A percentile compares a stretch with the other conserved stretches of the same genome.
Evolutionary conservation across 2,113 vertebrate species (phyloP).

Genomic region (Leptocoma aspasia): DNA sequence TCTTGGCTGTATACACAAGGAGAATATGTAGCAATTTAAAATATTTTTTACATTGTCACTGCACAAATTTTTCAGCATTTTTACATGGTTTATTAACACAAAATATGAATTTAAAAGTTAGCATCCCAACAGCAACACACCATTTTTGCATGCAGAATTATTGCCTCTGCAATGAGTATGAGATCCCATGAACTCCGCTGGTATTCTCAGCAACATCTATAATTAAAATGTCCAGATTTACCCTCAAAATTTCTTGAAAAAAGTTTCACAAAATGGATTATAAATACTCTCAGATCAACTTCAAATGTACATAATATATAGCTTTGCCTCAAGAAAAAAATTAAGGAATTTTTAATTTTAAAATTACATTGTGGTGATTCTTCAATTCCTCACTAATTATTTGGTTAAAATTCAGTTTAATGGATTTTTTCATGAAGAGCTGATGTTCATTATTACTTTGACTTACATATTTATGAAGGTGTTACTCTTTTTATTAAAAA

Average conservation of each 20-base stretch:
- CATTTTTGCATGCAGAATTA: background rate
- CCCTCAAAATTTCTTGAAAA: background rate
- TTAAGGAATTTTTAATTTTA: background rate
- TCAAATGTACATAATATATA: background rate
- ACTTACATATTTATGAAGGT: background rate
- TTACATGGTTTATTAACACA: background rate
- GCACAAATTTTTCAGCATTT: background rate
- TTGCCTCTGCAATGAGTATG: background rate
- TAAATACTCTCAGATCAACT: background rate
- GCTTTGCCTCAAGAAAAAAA: background rate
- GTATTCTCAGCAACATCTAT: background rate
- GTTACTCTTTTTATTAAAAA: background rate
- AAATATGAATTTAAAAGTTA: background rate
- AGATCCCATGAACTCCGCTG: background rate
- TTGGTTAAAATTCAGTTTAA: background rate
- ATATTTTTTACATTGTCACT: background rate
- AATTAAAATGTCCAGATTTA: background rate
- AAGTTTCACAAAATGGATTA: background rate
- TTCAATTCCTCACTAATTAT: background rate
- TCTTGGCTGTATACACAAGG: background rate
- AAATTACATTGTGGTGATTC: background rate
- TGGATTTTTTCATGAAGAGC: background rate
- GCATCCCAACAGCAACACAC: background rate
- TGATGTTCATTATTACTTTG: background rate
- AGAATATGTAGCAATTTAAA: background rate